Evolutionary conservation across 2,888 invertebrate genomes (phyloP).

Genomic region (Macrosiphum euphorbiae): DNA sequence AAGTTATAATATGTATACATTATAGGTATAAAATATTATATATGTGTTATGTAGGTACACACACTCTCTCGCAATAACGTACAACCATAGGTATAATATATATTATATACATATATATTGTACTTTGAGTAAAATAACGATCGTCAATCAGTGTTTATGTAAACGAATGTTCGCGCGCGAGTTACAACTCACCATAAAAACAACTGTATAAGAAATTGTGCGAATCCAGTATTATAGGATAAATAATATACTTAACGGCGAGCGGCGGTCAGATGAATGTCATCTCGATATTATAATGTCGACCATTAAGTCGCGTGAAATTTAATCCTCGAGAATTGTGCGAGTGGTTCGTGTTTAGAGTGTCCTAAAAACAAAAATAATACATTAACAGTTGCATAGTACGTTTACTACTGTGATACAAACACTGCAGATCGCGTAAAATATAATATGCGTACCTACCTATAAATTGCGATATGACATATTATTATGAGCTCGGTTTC

Average conservation of each 20-base stretch:
- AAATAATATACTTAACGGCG: background rate
- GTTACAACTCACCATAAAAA: background rate
- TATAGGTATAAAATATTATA: too few relatives aligned
- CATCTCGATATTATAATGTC: background rate
- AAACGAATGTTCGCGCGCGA: background rate
- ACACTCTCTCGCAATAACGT: background rate
- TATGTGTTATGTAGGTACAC: background rate
- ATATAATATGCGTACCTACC: background rate
- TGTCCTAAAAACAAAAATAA: constrained; percentile 34
- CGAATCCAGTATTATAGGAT: background rate
- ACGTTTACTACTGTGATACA: background rate
- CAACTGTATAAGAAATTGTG: background rate
- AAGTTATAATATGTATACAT: background rate
- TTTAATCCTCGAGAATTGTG: constrained; percentile 29
- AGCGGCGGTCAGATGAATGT: background rate
- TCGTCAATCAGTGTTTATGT: background rate
- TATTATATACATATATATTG: background rate
- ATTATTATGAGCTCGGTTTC: background rate
- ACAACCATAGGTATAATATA: background rate
- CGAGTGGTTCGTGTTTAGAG: background rate
- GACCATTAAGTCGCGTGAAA: constrained; percentile 30
- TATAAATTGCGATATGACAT: background rate
- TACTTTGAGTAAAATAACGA: background rate
- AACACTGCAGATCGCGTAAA: background rate
- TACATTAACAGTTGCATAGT: background rate